These are phyloP conservation scores for Danaus chrysippus DNA, from an alignment of 2,888 invertebrate species.

Conservation along the genomic window DNA sequence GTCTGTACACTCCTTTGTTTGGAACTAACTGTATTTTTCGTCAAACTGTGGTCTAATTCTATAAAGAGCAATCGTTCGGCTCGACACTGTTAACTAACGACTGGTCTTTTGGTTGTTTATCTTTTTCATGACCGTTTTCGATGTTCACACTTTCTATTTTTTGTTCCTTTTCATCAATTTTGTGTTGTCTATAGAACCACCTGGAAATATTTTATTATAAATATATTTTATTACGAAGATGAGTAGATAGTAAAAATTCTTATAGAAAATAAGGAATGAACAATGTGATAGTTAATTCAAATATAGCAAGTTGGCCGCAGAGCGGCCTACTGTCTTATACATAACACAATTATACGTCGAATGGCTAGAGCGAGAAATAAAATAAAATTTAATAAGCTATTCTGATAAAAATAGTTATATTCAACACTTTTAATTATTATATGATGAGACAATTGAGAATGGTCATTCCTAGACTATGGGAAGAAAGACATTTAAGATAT, in stretches of 20 bases:
- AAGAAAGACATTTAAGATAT: too few relatives aligned
- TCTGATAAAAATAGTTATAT: too few relatives aligned
- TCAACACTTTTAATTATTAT: too few relatives aligned
- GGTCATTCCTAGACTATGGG: too few relatives aligned
- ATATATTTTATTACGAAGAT: neutral
- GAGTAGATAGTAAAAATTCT: neutral
- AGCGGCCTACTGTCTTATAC: too few relatives aligned
- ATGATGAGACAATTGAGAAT: too few relatives aligned
- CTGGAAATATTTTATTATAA: slow-evolving; percentile 39
- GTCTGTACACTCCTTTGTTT: too few relatives aligned
- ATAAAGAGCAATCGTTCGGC: slow-evolving; percentile 38
- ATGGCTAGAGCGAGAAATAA: too few relatives aligned
- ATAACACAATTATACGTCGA: too few relatives aligned
- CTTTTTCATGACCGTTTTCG: slow-evolving; percentile 10
- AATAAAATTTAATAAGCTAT: too few relatives aligned
- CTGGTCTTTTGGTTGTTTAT: slow-evolving; percentile 31
- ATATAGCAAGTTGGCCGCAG: too few relatives aligned
- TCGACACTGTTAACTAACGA: slow-evolving; percentile 44
- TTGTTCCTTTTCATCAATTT: slow-evolving; percentile 31
- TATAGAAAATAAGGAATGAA: neutral
- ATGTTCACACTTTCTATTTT: slow-evolving; percentile 17
- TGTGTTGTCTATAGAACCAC: slow-evolving; percentile 55
- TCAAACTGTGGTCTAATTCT: slow-evolving; percentile 29
- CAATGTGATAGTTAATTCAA: neutral
- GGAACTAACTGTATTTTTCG: too few relatives aligned